Evolutionary conservation across 2,888 invertebrate genomes (phyloP), one percentile per base, ranked within the genome.

Genomic region (Liodrosophila aerea): DNA sequence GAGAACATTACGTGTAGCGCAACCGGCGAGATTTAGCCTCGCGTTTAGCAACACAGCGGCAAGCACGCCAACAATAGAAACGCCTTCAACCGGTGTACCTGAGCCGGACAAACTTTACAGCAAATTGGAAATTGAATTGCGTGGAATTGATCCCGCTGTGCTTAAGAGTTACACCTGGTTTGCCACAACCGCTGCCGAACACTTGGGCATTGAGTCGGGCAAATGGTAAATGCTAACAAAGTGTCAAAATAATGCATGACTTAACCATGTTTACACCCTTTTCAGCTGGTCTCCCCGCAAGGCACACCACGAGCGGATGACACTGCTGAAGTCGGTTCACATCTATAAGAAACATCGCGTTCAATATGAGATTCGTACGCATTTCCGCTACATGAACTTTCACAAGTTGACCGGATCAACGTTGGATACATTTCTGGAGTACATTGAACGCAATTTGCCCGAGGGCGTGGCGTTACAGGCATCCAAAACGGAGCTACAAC

Each of bases 401-500:
- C 93, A 94, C 78, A 92, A 95, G 81, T 87, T 99, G 8, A 99
- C 99, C 0, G 98, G 97, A 0, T 98, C 98, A 2, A 99, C 99
- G 8, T 95, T 98, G 43, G 97, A 97, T 73, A 98, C 99, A 7
- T 96, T 96, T 88, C 90, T 99, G 49, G 99, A 99, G 91, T 99
- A 99, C 88, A 93, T 98, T 58, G 94, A 99, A 89, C 92, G 99
- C 80, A 99, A 99, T 91, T 92, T 99, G 51, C 99, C 99, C 0
- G 99, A 99, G 92, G 99, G 99, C 33, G 96, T 99, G 68, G 96
- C 97, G 2, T 92, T 99, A 89, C 97, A 97, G 92, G 94, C 95
- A 1, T 95, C 96, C 1, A 96, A 94, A 91, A 93, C 95, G 8
- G 93, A 93, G 88, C 91, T 93, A 52, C 91, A 91, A 68, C 89